phyloP scores from a whole-genome alignment of 2,113 vertebrate species.

The Ophiodon elongatus region DNA sequence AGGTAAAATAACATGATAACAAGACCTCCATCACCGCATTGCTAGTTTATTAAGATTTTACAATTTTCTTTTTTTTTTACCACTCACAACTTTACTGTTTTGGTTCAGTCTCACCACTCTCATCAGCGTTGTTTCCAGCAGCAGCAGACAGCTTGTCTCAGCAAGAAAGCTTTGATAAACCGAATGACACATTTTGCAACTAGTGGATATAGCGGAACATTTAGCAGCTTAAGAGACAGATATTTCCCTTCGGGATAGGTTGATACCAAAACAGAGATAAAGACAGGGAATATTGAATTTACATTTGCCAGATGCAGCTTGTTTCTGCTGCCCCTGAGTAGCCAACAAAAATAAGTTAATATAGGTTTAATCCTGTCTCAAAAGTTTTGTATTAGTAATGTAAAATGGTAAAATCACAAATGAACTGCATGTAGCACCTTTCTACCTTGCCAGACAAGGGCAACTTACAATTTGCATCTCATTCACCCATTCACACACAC shows the following conservation, averaged over 20 bases:
- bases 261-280: background rate
- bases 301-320: background rate
- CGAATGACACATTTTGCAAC: background rate
- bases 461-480: background rate
- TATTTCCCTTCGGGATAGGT: background rate
- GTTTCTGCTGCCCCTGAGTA: background rate
- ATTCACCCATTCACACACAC: background rate
- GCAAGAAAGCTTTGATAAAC: conserved; percentile 13
- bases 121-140: background rate
- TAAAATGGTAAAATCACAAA: background rate
- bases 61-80: background rate
- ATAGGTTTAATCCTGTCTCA: background rate
- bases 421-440: background rate
- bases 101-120: background rate
- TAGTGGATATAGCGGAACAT: background rate
- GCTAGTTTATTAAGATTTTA: background rate
- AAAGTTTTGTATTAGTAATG: background rate
- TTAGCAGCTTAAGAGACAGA: background rate
- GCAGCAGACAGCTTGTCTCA: no score
- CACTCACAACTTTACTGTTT: background rate
- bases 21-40: background rate
- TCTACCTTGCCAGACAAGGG: background rate
- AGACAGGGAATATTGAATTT: background rate
- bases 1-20: background rate
- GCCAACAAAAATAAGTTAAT: background rate